Evolutionary conservation across 2,888 invertebrate species (phyloP), one percentile per base, ranked within the genome.

Genomic region (Apodemia duryi): DNA sequence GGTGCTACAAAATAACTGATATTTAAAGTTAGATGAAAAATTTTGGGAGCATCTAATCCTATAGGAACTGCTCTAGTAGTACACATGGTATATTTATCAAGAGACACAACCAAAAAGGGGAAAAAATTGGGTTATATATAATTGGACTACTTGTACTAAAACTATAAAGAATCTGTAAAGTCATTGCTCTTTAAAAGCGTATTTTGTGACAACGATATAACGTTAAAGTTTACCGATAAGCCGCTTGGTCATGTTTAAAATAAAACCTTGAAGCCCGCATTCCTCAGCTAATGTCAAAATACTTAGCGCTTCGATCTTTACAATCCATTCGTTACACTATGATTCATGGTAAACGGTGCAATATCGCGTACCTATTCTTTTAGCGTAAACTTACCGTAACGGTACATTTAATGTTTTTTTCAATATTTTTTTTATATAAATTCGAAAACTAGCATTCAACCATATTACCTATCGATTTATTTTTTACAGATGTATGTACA

Each of bases 271-370:
- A 82, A 77, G 80, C 82, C 43, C 83, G 75, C 88, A 90, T 90
- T 88, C 90, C 84, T 75, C 71, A 76, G 78, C 77, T 83, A 82
- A 85, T 86, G 88, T 85, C 88, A 84, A 82, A 85, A 82, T 84
- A 86, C 81, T 85, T 82, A 82, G 77, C 77, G 76, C 72, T 72
- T 70, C 74, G 72, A 71, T 69, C 70, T 67, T 69, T 72, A 75
- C 71, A 71, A 72, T 54, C 63, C 66, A 64, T 49, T 63, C 66
- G 65, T 63, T 63, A 64, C 63, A 61, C 63, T 61, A 64, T 69
- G 69, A 69, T 65, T 72, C 71, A 71, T 66, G 61, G 46, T 32
- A 49, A 46, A 57, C 60, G 28, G 64, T 49, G 51, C 49, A 21
- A n/a, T 49, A 49, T n/a, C 49, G 49, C 49, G 2, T 29, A 32